Conservation (phyloP, 2,888 invertebrate genomes). For the Drymonia ruficornis region DNA sequence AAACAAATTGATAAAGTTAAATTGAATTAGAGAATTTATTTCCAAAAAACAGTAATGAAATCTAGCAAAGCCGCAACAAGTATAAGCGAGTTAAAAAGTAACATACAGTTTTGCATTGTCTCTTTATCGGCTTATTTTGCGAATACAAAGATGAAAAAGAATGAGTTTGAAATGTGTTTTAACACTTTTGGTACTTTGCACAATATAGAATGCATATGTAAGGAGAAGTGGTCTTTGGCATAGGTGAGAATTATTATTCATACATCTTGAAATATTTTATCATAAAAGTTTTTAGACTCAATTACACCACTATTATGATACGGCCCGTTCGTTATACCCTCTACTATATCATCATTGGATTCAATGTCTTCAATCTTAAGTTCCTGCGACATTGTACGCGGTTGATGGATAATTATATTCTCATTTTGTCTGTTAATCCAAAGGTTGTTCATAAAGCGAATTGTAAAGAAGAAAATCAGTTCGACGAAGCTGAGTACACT, state of each 20-base stretch:
- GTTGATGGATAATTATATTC: constrained; percentile 3
- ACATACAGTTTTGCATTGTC: neutral
- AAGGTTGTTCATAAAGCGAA: constrained; percentile 76
- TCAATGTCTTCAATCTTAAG: constrained; percentile 9
- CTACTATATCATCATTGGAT: neutral
- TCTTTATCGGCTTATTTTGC: constrained; percentile 17
- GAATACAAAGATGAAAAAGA: constrained; percentile 9
- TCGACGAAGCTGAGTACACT: constrained; percentile 88
- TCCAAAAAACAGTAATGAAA: neutral
- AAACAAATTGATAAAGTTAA: constrained; percentile 6
- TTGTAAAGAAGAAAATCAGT: constrained; percentile 85
- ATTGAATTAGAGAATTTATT: constrained; percentile 9
- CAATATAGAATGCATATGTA: no score
- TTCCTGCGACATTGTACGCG: constrained; percentile 3
- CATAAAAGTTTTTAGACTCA: neutral
- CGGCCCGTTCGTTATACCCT: constrained; percentile 9
- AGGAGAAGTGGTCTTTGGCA: no score
- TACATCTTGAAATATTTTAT: constrained; percentile 6
- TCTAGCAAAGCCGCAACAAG: constrained; percentile 11
- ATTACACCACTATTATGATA: constrained; percentile 23
- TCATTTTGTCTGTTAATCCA: constrained; percentile 49
- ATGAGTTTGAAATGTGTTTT: no score
- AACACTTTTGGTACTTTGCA: no score
- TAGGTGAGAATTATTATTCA: neutral
- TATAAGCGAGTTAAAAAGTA: constrained; percentile 1